Evolutionary conservation across 2,113 vertebrate species (phyloP).

Genomic region (Apeltes quadracus): DNA sequence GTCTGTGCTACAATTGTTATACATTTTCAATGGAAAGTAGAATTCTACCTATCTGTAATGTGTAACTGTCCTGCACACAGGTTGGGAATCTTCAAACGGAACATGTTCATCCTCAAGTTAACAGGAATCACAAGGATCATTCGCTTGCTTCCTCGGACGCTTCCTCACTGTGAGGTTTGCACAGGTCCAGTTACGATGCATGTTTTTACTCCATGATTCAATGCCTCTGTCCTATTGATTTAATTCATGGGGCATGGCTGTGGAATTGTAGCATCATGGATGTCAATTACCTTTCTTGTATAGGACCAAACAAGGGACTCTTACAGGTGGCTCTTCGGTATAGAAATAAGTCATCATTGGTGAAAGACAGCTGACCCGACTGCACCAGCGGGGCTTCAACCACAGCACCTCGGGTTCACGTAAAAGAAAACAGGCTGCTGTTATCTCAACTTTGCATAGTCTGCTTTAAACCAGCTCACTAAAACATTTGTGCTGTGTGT

Average conservation of each 20-base stretch:
- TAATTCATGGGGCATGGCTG: constrained; percentile 40
- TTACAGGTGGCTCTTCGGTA: constrained; percentile 50
- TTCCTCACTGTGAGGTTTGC: constrained; percentile 23
- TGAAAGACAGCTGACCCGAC: constrained; percentile 55
- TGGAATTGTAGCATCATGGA: constrained; percentile 30
- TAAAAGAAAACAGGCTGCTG: constrained; percentile 64
- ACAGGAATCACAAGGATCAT: constrained; percentile 40
- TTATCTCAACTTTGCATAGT: constrained; percentile 22
- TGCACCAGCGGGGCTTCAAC: constrained; percentile 67
- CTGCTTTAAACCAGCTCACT: constrained; percentile 11
- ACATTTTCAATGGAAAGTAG: constrained; percentile 23
- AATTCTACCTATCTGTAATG: constrained; percentile 30
- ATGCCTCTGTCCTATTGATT: constrained; percentile 52
- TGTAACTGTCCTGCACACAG: constrained; percentile 30
- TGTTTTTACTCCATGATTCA: constrained; percentile 53
- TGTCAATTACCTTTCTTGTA: constrained; percentile 40
- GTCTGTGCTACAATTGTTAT: constrained; percentile 19
- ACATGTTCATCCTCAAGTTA: constrained; percentile 7
- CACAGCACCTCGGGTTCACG: constrained; percentile 45
- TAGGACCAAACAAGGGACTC: constrained; percentile 49
- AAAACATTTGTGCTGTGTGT: constrained; percentile 22
- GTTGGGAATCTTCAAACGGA: constrained; percentile 28
- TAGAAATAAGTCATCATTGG: constrained; percentile 63
- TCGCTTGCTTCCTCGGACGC: constrained; percentile 33
- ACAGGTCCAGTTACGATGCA: constrained; percentile 11